Conservation (phyloP, 2,113 vertebrate genomes). For the Serranochromis macrocephalus region DNA sequence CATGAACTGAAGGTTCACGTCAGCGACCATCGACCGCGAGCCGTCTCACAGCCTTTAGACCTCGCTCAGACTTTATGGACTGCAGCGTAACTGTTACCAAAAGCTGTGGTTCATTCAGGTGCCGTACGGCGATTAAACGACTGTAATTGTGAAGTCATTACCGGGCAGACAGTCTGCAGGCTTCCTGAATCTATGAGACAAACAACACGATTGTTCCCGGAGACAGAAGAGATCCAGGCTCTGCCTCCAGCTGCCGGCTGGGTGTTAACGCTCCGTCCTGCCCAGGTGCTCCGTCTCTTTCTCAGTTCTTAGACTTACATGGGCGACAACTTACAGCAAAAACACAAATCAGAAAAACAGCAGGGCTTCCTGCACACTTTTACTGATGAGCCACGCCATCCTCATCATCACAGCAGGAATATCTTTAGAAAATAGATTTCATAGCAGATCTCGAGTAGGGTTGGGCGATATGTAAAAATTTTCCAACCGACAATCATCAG, state of each 20-base stretch:
- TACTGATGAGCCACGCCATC: neutral
- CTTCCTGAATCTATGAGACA: neutral
- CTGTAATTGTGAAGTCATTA: neutral
- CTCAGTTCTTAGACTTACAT: neutral
- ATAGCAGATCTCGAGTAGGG: neutral
- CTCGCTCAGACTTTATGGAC: neutral
- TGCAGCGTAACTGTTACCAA: neutral
- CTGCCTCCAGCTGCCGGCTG: neutral
- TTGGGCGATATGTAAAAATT: neutral
- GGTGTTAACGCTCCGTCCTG: neutral
- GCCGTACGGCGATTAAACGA: neutral
- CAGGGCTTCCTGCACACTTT: neutral
- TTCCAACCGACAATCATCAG: neutral
- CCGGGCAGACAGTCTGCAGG: neutral
- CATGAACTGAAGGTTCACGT: neutral
- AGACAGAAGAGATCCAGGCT: neutral
- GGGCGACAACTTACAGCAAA: neutral
- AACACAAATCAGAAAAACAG: neutral
- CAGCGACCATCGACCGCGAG: neutral
- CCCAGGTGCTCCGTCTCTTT: neutral
- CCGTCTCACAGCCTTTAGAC: neutral
- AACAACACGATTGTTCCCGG: neutral
- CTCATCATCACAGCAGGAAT: neutral
- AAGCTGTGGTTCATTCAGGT: neutral
- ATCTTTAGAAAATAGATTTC: neutral